Conservation (phyloP, 1,140 invertebrate species). For the Sinella curviseta region DNA sequence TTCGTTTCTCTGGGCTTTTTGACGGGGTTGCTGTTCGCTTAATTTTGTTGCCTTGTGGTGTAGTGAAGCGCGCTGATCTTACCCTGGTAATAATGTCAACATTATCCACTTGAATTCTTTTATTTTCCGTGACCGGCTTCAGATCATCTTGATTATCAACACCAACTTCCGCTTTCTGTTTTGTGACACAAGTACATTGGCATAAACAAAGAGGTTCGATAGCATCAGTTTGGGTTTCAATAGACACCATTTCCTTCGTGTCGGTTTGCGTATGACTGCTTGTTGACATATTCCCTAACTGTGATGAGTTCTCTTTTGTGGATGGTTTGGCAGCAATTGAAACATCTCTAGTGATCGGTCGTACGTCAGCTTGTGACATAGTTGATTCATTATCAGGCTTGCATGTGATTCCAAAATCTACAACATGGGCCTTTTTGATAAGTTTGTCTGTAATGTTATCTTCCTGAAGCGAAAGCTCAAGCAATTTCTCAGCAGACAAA, state of each 20-base stretch:
- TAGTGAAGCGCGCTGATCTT: neutral
- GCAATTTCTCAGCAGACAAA: too few species aligned
- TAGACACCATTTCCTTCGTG: neutral
- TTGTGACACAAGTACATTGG: conserved; percentile 1
- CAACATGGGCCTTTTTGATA: neutral
- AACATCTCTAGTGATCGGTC: neutral
- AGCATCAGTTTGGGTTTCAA: neutral
- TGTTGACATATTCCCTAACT: neutral
- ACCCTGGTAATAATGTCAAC: neutral
- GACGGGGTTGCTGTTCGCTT: neutral
- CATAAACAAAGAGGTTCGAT: neutral
- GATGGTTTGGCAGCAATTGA: neutral
- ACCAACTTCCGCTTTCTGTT: neutral
- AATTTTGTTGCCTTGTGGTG: conserved; percentile 5
- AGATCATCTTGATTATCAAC: neutral
- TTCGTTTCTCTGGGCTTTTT: neutral
- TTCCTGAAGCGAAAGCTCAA: too few species aligned
- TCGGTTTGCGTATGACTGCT: neutral
- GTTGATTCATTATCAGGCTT: neutral
- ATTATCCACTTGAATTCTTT: conserved; percentile 11
- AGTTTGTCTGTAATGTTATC: too few species aligned
- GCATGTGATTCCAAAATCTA: neutral
- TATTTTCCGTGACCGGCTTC: neutral
- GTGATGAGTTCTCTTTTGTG: neutral
- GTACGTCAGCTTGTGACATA: neutral